Evolutionary conservation across 2,113 vertebrate species (phyloP).

Genomic region (Oreotrochilus melanogaster): DNA sequence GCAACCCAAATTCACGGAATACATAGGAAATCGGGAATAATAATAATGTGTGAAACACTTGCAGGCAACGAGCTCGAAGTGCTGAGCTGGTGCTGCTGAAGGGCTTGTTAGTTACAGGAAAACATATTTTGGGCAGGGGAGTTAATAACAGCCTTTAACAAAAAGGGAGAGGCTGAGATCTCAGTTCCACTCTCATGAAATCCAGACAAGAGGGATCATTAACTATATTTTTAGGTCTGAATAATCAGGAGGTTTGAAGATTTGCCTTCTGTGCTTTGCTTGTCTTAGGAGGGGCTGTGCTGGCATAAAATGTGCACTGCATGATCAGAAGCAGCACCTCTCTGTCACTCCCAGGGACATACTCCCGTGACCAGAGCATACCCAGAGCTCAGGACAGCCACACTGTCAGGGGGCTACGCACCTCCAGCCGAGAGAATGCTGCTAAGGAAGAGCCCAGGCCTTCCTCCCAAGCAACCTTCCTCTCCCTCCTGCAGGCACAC

Average conservation of each 20-base stretch:
- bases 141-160: slow-evolving; percentile 35
- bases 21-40: neutral
- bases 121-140: slow-evolving; percentile 6
- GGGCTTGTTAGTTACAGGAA: neutral
- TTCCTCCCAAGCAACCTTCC: neutral
- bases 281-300: neutral
- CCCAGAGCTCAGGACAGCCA: neutral
- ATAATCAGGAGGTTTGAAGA: slow-evolving; percentile 9
- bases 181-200: neutral
- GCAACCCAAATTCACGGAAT: neutral
- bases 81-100: neutral
- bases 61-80: neutral
- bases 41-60: rapidly evolving
- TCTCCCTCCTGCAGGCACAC: neutral
- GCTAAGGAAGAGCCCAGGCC: neutral
- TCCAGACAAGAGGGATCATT: slow-evolving; percentile 30
- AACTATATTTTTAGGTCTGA: slow-evolving; percentile 65
- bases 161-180: slow-evolving; percentile 2
- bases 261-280: neutral
- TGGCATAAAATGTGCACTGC: neutral
- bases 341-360: neutral
- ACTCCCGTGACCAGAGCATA: neutral
- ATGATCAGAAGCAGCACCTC: neutral
- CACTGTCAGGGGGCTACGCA: neutral
- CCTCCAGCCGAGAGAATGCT: neutral